Conservation (phyloP, 2,888 invertebrate genomes). For the Cataglyphis altisquamis region DNA sequence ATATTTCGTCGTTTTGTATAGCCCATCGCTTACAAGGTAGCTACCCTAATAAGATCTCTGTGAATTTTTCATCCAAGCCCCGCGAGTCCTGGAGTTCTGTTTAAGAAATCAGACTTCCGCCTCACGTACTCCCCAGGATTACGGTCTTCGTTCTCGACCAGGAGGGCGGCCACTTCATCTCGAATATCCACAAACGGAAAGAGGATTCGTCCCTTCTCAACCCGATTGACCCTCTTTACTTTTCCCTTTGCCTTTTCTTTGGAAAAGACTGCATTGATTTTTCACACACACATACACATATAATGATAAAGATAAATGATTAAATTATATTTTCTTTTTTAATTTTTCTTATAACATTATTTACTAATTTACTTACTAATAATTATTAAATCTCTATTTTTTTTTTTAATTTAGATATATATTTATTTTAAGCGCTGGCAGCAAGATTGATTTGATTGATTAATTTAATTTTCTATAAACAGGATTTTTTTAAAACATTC, state of each 20-base stretch:
- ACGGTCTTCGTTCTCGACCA: slow-evolving; percentile 75
- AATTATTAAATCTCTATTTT: neutral
- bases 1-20: neutral
- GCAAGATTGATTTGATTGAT: neutral
- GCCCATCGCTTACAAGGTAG: slow-evolving; percentile 37
- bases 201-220: slow-evolving; percentile 69
- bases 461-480: neutral
- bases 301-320: neutral
- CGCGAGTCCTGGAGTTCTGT: slow-evolving; percentile 69
- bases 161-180: slow-evolving; percentile 80
- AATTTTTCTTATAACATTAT: neutral
- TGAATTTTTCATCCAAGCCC: slow-evolving; percentile 75
- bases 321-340: neutral
- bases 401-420: neutral
- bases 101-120: slow-evolving; percentile 83
- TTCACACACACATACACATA: neutral
- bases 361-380: neutral
- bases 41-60: slow-evolving; percentile 65
- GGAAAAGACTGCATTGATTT: neutral
- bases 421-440: neutral
- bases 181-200: slow-evolving; percentile 78
- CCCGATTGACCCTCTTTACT: slow-evolving; percentile 47
- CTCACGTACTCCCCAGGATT: slow-evolving; percentile 83
- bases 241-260: slow-evolving; percentile 41
- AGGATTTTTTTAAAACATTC: neutral